A percentile compares a stretch with the other conserved stretches of the same genome.
Evolutionary conservation across 2,888 invertebrate species (phyloP).

Genomic region (Synergus umbraculus): DNA sequence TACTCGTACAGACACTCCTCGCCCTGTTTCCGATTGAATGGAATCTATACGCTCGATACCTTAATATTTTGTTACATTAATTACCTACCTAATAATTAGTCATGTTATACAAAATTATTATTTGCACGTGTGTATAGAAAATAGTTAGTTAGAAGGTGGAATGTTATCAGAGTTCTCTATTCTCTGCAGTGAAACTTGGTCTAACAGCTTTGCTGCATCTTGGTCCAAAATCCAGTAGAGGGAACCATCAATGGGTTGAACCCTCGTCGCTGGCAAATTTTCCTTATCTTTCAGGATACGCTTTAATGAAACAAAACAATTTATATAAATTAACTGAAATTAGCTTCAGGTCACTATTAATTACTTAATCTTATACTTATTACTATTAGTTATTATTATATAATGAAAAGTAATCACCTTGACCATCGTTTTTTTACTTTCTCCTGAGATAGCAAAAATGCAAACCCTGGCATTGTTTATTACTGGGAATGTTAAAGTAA

Average conservation of each 20-base stretch:
- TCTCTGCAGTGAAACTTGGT: constrained; percentile 25
- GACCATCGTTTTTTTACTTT: constrained; percentile 91
- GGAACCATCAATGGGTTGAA: constrained; percentile 84
- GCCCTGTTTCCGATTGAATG: neutral
- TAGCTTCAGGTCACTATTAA: neutral
- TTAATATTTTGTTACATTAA: constrained; percentile 32
- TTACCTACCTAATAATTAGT: constrained; percentile 50
- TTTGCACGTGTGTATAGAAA: constrained; percentile 59
- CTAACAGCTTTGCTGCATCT: constrained; percentile 64
- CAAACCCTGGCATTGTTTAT: constrained; percentile 91
- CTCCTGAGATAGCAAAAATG: constrained; percentile 91
- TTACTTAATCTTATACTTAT: too few relatives aligned
- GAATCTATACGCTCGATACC: constrained; percentile 24
- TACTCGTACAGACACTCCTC: neutral
- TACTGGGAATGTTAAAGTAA: constrained; percentile 94
- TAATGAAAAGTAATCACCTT: constrained; percentile 81
- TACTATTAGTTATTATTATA: neutral
- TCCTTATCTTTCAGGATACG: constrained; percentile 87
- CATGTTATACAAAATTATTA: constrained; percentile 60
- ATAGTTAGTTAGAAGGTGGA: constrained; percentile 60
- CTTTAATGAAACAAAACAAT: constrained; percentile 79
- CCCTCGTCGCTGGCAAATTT: constrained; percentile 87
- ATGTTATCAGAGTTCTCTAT: constrained; percentile 53
- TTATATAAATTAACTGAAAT: constrained; percentile 9
- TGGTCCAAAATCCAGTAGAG: constrained; percentile 80